Percentiles rank a stretch among this genome's conserved stretches.
phyloP scores from a whole-genome alignment of 2,888 invertebrate genomes.

The Boloria euphrosyne region DNA sequence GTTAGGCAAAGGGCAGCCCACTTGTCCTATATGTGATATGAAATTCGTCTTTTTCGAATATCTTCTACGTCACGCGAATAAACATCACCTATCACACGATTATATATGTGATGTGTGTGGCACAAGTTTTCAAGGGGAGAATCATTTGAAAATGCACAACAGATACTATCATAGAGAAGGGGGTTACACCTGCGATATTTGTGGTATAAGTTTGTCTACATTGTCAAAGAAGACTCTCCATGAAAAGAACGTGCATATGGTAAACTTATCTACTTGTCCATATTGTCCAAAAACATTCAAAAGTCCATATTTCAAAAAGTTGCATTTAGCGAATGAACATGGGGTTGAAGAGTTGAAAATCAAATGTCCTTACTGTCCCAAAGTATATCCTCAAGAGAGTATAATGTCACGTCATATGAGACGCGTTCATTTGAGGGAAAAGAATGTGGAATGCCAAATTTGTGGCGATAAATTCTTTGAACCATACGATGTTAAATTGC shows the following conservation, averaged over 20 bases:
- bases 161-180: conserved; percentile 74
- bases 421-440: conserved; percentile 78
- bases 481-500: conserved; percentile 71
- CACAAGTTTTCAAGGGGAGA: conserved; percentile 75
- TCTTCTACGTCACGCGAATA: conserved; percentile 70
- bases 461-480: conserved; percentile 75
- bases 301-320: conserved; percentile 70
- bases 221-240: conserved; percentile 72
- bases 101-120: conserved; percentile 77
- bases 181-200: conserved; percentile 70
- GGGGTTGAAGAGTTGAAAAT: conserved; percentile 73
- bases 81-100: conserved; percentile 71
- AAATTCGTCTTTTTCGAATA: conserved; percentile 76
- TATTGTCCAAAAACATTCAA: conserved; percentile 74
- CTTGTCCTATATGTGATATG: conserved; percentile 69
- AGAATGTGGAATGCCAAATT: conserved; percentile 72
- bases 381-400: conserved; percentile 77
- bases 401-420: conserved; percentile 84
- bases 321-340: conserved; percentile 71
- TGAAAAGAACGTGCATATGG: conserved; percentile 70
- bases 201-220: conserved; percentile 74
- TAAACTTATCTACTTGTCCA: conserved; percentile 66
- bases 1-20: conserved; percentile 65
- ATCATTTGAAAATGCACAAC: conserved; percentile 74
- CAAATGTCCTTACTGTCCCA: conserved; percentile 75